Base-by-base conservation (phyloP, 2,888 invertebrate species). In the Phortica okadai region DNA sequence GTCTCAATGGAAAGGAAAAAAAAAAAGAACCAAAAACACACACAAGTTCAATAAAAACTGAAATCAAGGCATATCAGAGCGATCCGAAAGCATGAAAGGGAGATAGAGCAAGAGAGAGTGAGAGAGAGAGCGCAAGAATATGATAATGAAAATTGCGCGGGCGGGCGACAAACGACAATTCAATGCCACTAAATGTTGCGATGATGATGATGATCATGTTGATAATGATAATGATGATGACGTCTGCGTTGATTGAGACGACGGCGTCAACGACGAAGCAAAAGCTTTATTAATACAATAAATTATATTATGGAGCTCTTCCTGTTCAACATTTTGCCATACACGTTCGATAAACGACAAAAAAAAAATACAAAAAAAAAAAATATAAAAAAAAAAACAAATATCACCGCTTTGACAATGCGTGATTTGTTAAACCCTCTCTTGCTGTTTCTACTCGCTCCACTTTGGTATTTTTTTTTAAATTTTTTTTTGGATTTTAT, bases 291-390 rank as follows among this genome's bases (percentile, higher is more conserved):
- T 86, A 86, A 86, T 86, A 86, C 86, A 86, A 86, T 86, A 86
- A 86, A 86, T 87, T 87, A 86, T 86, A 86, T 86, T 86, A 87
- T 87, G 82, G 56, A 62, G 84, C 84, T 86, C 86, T 86, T 86
- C 86, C 86, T 86, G 86, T 86, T 86, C 85, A 33, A 33, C 50
- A 14, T 50, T 50, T 50, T 7, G 74, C 58, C 33, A n/a, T 42
- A 58, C n/a, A 33, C n/a, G 82, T 82, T 82, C 86, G 84, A 84
- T 85, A 87, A 86, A 56, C 58, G 41, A 25, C 1, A 14, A 21
- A 6, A 25, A 8, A 14, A 21, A 6, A 21, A 33, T 10, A 10
- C 25, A 33, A 8, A 64, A 64, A 33, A 33, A 25, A 64, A 41
- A 33, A 6, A 64, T 41, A 33, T 6, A 2, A 33, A 33, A 10